Evolutionary conservation across 2,888 invertebrate genomes (phyloP), one percentile per base, ranked within the genome.

Genomic region (Nomada hirtipes): DNA sequence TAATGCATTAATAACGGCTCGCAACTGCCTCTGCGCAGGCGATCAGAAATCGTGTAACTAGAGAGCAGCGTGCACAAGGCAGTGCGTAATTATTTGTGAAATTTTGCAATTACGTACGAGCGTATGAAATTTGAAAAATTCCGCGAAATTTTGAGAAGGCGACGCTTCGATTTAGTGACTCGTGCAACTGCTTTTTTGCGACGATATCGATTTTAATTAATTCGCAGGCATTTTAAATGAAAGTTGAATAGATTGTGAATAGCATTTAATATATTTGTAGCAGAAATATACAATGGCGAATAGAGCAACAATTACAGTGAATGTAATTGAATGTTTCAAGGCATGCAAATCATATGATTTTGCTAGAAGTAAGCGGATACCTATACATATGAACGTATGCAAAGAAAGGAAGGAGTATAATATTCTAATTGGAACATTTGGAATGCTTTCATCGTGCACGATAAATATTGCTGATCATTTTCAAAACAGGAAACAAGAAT

Each of bases 391-490:
- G 36, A 53, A 26, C 15, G 13, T 13, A 18, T 18, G 7, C 59
- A 18, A 29, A 23, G 9, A 23, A 18, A 18, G 15, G 7, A 18
- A 15, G 10, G 42, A 68, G n/a, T 26, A 7, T 42, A 23, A 57
- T 55, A 42, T 26, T 67, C 53, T 68, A 55, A 55, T 68, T 68
- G 23, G 23, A 68, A 55, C 42, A 9, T 55, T 57, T 68, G 18
- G 7, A 42, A 57, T 55, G 55, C 18, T 42, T 57, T 42, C 42
- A 11, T 20, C 18, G 23, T 4, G 4, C 11, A 18, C 18, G 10
- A 9, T 68, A 68, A 42, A 55, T 68, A 57, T 7, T 44, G 55
- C 10, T 55, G 11, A 55, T 29, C 53, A 68, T 11, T n/a, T 36
- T 4, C 13, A 13, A 13, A 42, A 44, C n/a, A 23, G 23, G 26